Evolutionary conservation across 53 echinoderm and acorn worm species (phyloP).

Genomic region (Temnopleurus reevesii): DNA sequence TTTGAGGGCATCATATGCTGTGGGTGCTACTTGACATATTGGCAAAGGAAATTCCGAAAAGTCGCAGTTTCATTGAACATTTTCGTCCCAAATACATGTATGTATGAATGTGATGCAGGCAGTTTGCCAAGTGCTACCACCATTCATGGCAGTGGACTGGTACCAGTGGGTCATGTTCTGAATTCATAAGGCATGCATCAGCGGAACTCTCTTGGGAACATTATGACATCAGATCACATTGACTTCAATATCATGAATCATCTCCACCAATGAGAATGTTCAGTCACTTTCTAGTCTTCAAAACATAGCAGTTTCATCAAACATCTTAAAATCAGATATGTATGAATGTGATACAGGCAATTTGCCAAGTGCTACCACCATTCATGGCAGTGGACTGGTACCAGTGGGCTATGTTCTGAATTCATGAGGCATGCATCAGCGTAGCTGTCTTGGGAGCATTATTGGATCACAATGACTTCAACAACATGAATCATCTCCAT

Average conservation of each 20-base stretch:
- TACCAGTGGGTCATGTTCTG: slow-evolving; percentile 8
- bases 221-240: slow-evolving; percentile 1
- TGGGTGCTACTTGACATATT: too few relatives aligned
- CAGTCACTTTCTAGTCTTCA: too few relatives aligned
- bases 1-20: too few relatives aligned
- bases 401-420: slow-evolving; percentile 8
- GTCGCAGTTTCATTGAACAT: not conserved
- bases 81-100: not conserved
- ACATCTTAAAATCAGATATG: not conserved
- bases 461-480: not conserved
- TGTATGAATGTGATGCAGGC: not conserved
- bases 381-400: not conserved
- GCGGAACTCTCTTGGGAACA: too few relatives aligned
- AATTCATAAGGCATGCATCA: slow-evolving; percentile 13
- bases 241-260: not conserved
- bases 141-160: not conserved
- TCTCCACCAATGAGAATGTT: too few relatives aligned
- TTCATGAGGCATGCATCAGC: slow-evolving; percentile 13
- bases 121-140: not conserved
- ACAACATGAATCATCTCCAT: slow-evolving; percentile 36
- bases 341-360: not conserved
- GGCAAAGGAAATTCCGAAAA: too few relatives aligned
- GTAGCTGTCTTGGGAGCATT: too few relatives aligned
- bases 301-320: too few relatives aligned
- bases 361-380: not conserved